phyloP scores from a whole-genome alignment of 2,113 vertebrate species.

The Nycticorax nycticorax region DNA sequence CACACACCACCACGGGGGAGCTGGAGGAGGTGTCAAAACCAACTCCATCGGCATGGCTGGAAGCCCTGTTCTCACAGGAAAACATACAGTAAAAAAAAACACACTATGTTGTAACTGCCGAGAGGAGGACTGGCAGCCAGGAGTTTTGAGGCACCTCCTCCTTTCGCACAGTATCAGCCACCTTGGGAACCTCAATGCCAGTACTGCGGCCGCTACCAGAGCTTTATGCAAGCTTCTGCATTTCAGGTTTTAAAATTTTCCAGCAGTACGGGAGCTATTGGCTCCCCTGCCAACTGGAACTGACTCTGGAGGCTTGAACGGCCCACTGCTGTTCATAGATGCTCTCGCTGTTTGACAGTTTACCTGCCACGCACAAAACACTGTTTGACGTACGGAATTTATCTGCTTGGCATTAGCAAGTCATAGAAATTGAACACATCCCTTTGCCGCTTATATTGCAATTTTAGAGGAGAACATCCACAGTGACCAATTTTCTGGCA shows the following conservation, averaged over 20 bases:
- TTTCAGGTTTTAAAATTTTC: background rate
- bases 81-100: background rate
- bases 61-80: background rate
- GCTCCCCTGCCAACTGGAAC: background rate
- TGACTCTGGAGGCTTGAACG: background rate
- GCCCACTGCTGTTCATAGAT: background rate
- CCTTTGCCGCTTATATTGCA: background rate
- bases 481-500: background rate
- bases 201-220: background rate
- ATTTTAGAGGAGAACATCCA: background rate
- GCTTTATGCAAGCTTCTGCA: background rate
- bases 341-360: background rate
- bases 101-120: background rate
- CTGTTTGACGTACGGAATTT: background rate
- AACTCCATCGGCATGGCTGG: background rate
- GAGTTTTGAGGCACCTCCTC: background rate
- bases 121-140: background rate
- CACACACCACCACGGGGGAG: background rate
- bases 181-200: background rate
- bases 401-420: background rate
- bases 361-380: background rate
- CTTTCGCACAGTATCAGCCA: background rate
- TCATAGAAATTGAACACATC: background rate
- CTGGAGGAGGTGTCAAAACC: background rate
- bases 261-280: background rate